Conservation (phyloP, 2,113 vertebrate genomes). For the Taxidea taxus region DNA sequence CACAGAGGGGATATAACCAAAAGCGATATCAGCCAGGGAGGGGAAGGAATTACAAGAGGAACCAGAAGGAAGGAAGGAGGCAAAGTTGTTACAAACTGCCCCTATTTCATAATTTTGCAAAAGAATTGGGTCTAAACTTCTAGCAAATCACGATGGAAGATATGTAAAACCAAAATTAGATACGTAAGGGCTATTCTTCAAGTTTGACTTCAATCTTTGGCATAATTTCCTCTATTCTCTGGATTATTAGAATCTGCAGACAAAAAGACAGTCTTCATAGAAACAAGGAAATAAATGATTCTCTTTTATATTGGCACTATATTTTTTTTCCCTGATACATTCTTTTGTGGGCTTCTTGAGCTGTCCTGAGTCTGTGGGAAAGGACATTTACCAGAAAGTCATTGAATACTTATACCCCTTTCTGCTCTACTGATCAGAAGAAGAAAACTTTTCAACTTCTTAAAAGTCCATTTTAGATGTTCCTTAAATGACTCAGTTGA, state of each 20-base stretch:
- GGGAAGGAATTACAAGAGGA: not conserved
- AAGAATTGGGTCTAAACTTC: not conserved
- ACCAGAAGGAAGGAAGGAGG: not conserved
- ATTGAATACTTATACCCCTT: not conserved
- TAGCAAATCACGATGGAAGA: not conserved
- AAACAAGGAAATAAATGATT: not conserved
- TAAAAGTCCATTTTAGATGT: constrained; percentile 30
- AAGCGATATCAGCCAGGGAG: not conserved
- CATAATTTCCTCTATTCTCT: not conserved
- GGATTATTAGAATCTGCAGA: not conserved
- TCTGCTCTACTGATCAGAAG: not conserved
- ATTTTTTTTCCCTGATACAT: not conserved
- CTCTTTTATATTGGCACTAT: not conserved
- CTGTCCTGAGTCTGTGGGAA: not conserved
- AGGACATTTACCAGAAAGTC: not conserved
- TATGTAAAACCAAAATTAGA: not conserved
- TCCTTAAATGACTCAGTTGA: constrained; percentile 49
- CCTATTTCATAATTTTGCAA: not conserved
- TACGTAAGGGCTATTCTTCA: not conserved
- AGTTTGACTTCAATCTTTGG: not conserved
- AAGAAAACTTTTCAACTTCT: constrained; percentile 17
- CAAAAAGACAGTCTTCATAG: not conserved
- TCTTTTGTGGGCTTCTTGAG: not conserved
- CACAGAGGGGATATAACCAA: not conserved
- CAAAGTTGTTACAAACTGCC: not conserved